phyloP scores from a whole-genome alignment of 2,113 vertebrate species.

The Pachyramphus minor region DNA sequence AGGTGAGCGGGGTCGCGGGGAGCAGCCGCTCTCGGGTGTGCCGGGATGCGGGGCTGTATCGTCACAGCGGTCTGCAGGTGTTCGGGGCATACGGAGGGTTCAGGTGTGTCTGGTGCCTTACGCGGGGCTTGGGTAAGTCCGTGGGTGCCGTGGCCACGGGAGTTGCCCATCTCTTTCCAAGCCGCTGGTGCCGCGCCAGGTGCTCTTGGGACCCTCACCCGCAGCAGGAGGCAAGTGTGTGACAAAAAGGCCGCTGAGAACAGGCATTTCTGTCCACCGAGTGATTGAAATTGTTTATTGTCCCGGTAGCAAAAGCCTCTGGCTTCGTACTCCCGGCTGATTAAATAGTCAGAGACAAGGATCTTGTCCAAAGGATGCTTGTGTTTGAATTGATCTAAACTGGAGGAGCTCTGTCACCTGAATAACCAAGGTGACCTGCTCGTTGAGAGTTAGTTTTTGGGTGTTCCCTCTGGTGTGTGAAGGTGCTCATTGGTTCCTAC shows the following conservation, averaged over 20 bases:
- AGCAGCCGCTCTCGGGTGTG: neutral
- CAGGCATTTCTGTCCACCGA: fast-evolving
- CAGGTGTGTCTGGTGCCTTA: neutral
- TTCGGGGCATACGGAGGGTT: fast-evolving
- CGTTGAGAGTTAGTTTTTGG: neutral
- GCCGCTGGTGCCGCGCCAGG: fast-evolving
- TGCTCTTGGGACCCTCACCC: neutral
- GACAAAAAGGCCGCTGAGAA: neutral
- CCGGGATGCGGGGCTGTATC: neutral
- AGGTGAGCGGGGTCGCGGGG: neutral
- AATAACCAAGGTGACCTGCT: slow-evolving; percentile 26
- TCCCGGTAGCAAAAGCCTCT: neutral
- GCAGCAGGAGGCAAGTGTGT: fast-evolving
- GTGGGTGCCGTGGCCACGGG: fast-evolving
- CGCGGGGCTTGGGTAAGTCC: fast-evolving
- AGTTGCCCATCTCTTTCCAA: neutral
- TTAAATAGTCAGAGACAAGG: neutral
- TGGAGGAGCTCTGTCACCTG: neutral
- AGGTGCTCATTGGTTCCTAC: neutral
- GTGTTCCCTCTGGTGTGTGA: neutral
- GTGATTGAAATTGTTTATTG: neutral
- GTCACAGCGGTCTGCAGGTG: neutral
- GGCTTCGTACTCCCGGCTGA: fast-evolving
- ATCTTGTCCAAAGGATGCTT: neutral
- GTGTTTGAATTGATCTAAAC: neutral